Conservation (phyloP, 2,113 vertebrate genomes). For the Silurus glanis region DNA sequence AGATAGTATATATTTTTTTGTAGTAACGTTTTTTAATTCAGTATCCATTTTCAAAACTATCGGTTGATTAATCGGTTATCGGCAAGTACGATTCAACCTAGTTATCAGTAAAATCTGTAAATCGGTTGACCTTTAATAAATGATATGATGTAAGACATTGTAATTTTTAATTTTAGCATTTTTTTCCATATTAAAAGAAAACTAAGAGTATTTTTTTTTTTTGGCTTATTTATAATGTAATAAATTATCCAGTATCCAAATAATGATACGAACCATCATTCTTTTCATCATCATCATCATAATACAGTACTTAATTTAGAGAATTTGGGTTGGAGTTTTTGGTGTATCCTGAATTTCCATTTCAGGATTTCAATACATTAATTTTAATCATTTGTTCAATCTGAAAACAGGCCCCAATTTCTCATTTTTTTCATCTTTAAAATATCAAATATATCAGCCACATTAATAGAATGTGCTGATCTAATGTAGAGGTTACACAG, state of each 20-base stretch:
- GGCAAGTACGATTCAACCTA: no score
- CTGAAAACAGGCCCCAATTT: not conserved
- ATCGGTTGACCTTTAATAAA: no score
- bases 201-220: no score
- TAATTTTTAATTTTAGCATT: no score
- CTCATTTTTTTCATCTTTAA: not conserved
- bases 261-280: not conserved
- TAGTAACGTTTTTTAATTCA: no score
- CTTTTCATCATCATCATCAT: not conserved
- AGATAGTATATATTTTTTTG: no score
- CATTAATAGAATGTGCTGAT: not conserved
- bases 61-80: no score
- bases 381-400: not conserved
- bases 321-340: not conserved
- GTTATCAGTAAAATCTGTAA: no score
- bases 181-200: no score
- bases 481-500: not conserved
- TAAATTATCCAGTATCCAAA: not conserved
- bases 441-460: not conserved
- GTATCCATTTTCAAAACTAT: no score
- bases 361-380: not conserved
- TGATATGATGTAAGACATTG: no score
- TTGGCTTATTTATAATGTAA: not conserved
- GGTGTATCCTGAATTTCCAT: not conserved
- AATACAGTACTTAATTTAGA: not conserved